A percentile compares a stretch with the other conserved stretches of the same genome.
Conservation (phyloP, 2,888 invertebrate species). For the Hypomecis punctinalis region DNA sequence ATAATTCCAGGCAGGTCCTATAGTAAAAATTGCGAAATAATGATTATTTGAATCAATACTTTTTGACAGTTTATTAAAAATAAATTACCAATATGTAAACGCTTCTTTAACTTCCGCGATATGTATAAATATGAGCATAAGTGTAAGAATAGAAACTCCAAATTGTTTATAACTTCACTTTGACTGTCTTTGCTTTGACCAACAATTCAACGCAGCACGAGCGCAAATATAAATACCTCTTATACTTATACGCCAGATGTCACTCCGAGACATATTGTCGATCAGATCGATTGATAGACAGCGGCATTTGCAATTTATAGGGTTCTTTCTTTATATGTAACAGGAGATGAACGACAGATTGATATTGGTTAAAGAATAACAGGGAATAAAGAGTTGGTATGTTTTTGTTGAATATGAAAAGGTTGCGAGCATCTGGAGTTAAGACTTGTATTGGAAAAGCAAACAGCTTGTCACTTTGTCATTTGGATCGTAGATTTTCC, state of each 20-base stretch:
- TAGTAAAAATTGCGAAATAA: no score
- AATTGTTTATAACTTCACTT: background rate
- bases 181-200: background rate
- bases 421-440: no score
- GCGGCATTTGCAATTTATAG: conserved; percentile 35
- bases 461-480: no score
- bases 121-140: no score
- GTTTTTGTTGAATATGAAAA: background rate
- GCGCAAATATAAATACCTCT: background rate
- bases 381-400: background rate
- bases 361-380: background rate
- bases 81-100: no score
- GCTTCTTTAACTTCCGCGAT: no score
- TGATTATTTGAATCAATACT: no score
- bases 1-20: no score
- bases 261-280: conserved; percentile 54
- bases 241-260: conserved; percentile 42
- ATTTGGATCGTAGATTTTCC: no score
- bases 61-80: no score
- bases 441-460: no score
- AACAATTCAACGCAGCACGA: background rate
- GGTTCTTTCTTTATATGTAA: conserved; percentile 32
- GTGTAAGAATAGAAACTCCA: background rate
- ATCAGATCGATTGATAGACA: conserved; percentile 51
- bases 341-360: conserved; percentile 16